A percentile compares a stretch with the other conserved stretches of the same genome.
Conservation (phyloP, 2,797 vertebrate genomes). For the Silurus aristotelis region DNA sequence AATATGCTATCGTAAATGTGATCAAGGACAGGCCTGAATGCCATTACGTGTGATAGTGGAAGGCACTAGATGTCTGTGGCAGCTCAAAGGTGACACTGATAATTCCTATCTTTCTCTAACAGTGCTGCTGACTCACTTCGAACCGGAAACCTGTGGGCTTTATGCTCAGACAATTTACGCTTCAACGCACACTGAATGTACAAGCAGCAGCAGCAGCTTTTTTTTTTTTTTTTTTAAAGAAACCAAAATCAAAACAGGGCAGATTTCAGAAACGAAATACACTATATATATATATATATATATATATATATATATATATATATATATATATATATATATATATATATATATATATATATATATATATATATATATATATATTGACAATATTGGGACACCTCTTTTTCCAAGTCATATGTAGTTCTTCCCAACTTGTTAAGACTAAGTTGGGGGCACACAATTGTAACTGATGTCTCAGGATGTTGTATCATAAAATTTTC, state of each 20-base stretch:
- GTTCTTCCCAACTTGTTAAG: too few species aligned
- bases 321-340: too few species aligned
- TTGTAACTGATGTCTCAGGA: too few species aligned
- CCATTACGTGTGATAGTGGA: conserved; percentile 80
- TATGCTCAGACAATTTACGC: background rate
- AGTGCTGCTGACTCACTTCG: conserved; percentile 59
- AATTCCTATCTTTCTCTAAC: conserved; percentile 75
- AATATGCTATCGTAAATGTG: conserved; percentile 85
- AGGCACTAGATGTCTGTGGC: conserved; percentile 77
- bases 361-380: too few species aligned
- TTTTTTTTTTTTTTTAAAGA: background rate
- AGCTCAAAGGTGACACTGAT: conserved; percentile 89
- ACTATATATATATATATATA: too few species aligned
- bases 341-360: too few species aligned
- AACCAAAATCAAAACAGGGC: background rate
- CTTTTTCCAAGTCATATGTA: too few species aligned
- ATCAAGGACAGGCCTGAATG: conserved; percentile 82
- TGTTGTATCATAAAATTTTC: too few species aligned
- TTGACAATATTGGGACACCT: too few species aligned
- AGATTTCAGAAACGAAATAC: background rate
- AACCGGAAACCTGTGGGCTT: conserved; percentile 37
- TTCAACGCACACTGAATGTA: background rate
- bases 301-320: too few species aligned
- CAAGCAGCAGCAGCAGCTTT: background rate
- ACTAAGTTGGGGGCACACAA: too few species aligned